Evolutionary conservation across 2,113 vertebrate species (phyloP), one percentile per base, ranked within the genome.

Genomic region (Megalops atlanticus): DNA sequence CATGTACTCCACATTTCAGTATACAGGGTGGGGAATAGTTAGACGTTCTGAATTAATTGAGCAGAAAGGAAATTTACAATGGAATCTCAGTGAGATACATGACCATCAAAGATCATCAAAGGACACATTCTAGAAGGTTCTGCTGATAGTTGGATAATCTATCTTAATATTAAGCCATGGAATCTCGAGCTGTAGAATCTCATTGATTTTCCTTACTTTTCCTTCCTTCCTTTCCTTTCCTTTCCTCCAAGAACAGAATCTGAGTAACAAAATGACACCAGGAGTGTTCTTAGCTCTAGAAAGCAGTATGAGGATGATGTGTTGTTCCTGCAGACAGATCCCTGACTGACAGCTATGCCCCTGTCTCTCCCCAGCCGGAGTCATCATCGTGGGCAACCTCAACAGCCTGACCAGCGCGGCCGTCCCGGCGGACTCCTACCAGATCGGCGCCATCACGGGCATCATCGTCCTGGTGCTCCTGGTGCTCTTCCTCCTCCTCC

Each of bases 361-460:
- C 4, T 7, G 27, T 35, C 77, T 36, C 54, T 77, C 1, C 76
- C 8, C 87, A 98, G 98, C 95, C 33, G 96, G 96, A 10, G 94
- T 96, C 16, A 94, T 98, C 74, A 95, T 97, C 43, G 94, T 97
- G 43, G 96, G 96, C 72, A 98, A 95, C 84, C 89, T 96, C 84
- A 97, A 98, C 93, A 98, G 95, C 84, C 87, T 98, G 85, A 98
- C 97, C 86, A 99, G 97, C 7, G 91, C 96, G 0, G 96, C 96
- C 0, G 92, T 98, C 58, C 96, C 97, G 1, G 93, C 95, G 21
- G 96, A 98, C 83, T 95, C 96, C 58, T 97, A 99, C 90, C 97
- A 98, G 93, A 97, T 99, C 6, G 96, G 97, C 27, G 96, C 95
- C 81, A 96, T 99, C 3, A 92, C 95, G 0, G 98, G 97, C 77